phyloP scores from a whole-genome alignment of 2,797 vertebrate genomes.

The Anniella stebbinsi region DNA sequence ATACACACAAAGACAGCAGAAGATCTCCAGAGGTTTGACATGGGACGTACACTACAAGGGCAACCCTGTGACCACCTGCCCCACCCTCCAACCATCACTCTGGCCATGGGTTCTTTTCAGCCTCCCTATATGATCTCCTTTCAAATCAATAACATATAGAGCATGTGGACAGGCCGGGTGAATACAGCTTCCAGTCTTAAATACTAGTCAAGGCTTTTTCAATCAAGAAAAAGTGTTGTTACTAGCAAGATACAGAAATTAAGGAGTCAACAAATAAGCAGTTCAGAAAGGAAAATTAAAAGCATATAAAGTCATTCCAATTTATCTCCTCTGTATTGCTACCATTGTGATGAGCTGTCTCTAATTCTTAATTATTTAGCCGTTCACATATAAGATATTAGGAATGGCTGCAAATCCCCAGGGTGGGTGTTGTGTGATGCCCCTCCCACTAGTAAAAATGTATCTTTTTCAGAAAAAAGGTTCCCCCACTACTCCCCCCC shows the following conservation, averaged over 20 bases:
- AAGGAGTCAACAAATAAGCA: neutral
- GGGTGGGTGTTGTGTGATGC: neutral
- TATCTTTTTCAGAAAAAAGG: neutral
- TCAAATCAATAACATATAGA: neutral
- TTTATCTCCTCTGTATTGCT: neutral
- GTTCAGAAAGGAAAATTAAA: neutral
- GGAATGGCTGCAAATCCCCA: too few relatives aligned
- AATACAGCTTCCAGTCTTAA: neutral
- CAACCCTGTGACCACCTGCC: neutral
- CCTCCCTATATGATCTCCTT: neutral
- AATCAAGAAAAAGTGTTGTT: neutral
- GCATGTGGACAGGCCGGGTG: neutral
- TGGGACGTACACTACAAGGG: neutral
- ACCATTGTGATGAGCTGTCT: neutral
- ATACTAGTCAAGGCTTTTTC: neutral
- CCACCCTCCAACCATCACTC: too few relatives aligned
- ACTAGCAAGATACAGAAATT: neutral
- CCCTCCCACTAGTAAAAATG: neutral
- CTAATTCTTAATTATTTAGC: neutral
- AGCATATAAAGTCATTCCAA: neutral
- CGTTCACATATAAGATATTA: neutral
- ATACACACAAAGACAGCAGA: too few relatives aligned
- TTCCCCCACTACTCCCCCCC: neutral
- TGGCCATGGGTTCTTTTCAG: neutral
- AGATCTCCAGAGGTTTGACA: too few relatives aligned